Evolutionary conservation across 1,140 invertebrate species (phyloP), one percentile per base, ranked within the genome.

Genomic region (Idris sp.): DNA sequence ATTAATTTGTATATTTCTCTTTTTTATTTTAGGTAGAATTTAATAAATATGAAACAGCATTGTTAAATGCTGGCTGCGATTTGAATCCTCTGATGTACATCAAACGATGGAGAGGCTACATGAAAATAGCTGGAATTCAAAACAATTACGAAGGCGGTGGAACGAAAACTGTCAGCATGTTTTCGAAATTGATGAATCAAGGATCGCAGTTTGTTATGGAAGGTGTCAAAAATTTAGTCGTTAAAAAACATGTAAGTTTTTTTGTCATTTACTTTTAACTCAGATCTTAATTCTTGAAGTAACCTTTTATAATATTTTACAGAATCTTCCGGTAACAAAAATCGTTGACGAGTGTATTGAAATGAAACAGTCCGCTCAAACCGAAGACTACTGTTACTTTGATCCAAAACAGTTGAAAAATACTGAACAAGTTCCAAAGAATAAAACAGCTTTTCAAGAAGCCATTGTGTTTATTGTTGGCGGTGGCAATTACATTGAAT

Each of bases 161-260:
- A 13, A 98, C 97, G 0, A 98, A 96, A 88, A 98, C 97, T 0
- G 95, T 98, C 0, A 96, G 93, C 75, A 99, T 99, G 97, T 99
- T 99, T 87, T 97, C 96, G 1, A 99, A 99, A 88, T 89, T 99
- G 9, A 94, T 99, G 79, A 96, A 94, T 4, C 97, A 98, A 85
- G 97, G 97, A 16, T 99, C 97, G 1, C 97, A 96, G 36, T 98
- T 99, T 89, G 97, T 99, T 0, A 99, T 99, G 97, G 98, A 99
- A 89, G 98, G 98, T 26, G 98, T 99, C 0, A 99, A 99, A 87
- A 99, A 99, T 90, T 90, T 99, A 62, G 98, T 99, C 22, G 95
- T 99, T 4, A 99, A 99, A 84, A 93, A 95, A 89, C 97, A 99
- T 89, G 95, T 96, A 86, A 91, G 92, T 16, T 6, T 8, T 8